phyloP scores from a whole-genome alignment of 2,888 invertebrate genomes.

The Oscheius onirici region DNA sequence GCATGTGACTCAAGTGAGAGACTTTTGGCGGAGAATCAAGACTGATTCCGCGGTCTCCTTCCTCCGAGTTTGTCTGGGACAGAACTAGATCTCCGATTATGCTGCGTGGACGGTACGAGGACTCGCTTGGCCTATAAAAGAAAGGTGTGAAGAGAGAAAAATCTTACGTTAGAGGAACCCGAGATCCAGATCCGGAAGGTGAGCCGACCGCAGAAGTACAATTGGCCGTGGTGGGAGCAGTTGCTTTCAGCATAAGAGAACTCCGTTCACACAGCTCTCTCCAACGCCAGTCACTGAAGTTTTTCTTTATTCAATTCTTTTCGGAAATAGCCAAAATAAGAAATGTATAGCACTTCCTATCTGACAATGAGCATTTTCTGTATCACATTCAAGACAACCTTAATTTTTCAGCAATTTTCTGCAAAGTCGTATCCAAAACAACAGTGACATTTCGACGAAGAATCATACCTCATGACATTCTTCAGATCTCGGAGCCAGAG shows the following conservation, averaged over 20 bases:
- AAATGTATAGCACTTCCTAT: no score
- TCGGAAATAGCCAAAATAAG: neutral
- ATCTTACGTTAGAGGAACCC: slow-evolving; percentile 37
- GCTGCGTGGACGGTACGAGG: slow-evolving; percentile 45
- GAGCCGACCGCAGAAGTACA: slow-evolving; percentile 30
- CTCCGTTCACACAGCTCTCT: slow-evolving; percentile 45
- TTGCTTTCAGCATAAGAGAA: slow-evolving; percentile 35
- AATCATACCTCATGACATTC: slow-evolving; percentile 36
- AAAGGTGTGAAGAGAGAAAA: neutral
- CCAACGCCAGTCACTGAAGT: slow-evolving; percentile 53
- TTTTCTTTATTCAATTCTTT: neutral
- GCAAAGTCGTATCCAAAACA: neutral
- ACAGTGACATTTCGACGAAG: no score
- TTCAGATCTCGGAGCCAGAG: slow-evolving; percentile 43
- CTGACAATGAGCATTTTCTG: no score
- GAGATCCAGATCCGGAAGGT: slow-evolving; percentile 37
- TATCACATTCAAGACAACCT: no score
- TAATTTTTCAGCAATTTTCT: neutral
- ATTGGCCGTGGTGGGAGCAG: slow-evolving; percentile 30
- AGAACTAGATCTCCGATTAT: slow-evolving; percentile 47
- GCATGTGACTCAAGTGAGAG: slow-evolving; percentile 47
- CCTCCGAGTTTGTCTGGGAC: slow-evolving; percentile 23
- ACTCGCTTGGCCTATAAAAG: slow-evolving; percentile 12
- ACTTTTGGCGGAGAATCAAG: slow-evolving; percentile 52
- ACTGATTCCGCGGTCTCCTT: slow-evolving; percentile 34